These are phyloP conservation scores for Rhinopomastus cyanomelas DNA, from an alignment of 2,113 vertebrate species.

Conservation along the genomic window DNA sequence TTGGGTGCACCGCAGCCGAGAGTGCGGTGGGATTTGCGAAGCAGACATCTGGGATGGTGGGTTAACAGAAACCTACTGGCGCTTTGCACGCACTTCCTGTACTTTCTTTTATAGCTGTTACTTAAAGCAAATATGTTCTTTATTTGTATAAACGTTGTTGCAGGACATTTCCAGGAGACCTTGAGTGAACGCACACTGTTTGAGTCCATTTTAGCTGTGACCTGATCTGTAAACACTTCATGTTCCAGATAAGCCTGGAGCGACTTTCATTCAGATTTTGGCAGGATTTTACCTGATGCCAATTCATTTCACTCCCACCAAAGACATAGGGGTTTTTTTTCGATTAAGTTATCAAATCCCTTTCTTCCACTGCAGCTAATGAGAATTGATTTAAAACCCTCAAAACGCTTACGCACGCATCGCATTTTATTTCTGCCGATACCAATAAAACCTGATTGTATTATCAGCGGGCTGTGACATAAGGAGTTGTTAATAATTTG, in stretches of 20 bases:
- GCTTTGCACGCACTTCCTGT: neutral
- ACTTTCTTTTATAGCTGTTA: slow-evolving; percentile 1
- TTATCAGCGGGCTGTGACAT: neutral
- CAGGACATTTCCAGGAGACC: slow-evolving; percentile 40
- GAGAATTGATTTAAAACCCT: slow-evolving; percentile 13
- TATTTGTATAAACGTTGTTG: slow-evolving; percentile 43
- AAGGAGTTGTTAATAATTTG: neutral
- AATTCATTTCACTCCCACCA: neutral
- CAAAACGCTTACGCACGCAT: neutral
- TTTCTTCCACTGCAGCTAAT: neutral
- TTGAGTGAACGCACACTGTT: slow-evolving; percentile 30
- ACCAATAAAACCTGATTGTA: neutral
- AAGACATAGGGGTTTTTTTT: neutral
- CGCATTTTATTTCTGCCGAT: neutral
- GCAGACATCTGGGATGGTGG: neutral
- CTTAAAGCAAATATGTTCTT: slow-evolving; percentile 44
- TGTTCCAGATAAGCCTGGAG: slow-evolving; percentile 22
- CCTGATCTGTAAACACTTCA: slow-evolving; percentile 37
- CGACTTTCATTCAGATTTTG: neutral
- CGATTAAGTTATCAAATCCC: neutral
- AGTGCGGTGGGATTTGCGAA: neutral
- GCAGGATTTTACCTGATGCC: neutral
- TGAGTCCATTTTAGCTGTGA: slow-evolving; percentile 30
- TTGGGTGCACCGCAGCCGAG: neutral
- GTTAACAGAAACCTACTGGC: neutral